A percentile compares a stretch with the other conserved stretches of the same genome.
These are phyloP conservation scores for Sphenodon punctatus DNA, from an alignment of 2,797 vertebrate genomes.

Conservation along the genomic window DNA sequence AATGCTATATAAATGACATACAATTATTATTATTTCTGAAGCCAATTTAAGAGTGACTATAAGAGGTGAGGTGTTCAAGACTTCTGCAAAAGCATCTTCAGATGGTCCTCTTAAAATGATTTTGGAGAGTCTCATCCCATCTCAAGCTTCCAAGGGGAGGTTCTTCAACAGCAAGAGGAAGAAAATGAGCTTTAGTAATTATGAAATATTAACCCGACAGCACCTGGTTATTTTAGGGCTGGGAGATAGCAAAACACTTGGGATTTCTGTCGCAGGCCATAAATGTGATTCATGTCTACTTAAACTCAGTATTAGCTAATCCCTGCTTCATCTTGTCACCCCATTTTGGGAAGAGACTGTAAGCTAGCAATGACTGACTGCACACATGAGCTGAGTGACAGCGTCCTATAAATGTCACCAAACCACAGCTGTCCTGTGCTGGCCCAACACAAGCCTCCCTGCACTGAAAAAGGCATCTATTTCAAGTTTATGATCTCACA, in stretches of 20 bases:
- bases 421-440: background rate
- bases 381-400: background rate
- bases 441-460: background rate
- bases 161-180: background rate
- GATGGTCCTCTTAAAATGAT: too few relatives aligned
- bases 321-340: background rate
- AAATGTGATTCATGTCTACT: background rate
- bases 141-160: too few relatives aligned
- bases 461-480: background rate
- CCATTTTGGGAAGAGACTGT: background rate
- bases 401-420: background rate
- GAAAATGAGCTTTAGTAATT: background rate
- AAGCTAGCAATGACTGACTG: background rate
- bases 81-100: too few relatives aligned
- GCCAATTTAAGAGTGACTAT: too few relatives aligned
- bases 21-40: too few relatives aligned
- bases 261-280: background rate
- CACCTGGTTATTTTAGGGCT: background rate
- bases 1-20: too few relatives aligned
- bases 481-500: constrained; percentile 61
- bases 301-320: background rate
- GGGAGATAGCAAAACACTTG: background rate
- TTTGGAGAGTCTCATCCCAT: background rate
- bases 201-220: background rate
- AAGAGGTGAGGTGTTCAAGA: too few relatives aligned